Percentiles rank a stretch among this genome's conserved stretches.
phyloP scores from a whole-genome alignment of 92 coral and sea anemone genomes.

The Montipora capitata region DNA sequence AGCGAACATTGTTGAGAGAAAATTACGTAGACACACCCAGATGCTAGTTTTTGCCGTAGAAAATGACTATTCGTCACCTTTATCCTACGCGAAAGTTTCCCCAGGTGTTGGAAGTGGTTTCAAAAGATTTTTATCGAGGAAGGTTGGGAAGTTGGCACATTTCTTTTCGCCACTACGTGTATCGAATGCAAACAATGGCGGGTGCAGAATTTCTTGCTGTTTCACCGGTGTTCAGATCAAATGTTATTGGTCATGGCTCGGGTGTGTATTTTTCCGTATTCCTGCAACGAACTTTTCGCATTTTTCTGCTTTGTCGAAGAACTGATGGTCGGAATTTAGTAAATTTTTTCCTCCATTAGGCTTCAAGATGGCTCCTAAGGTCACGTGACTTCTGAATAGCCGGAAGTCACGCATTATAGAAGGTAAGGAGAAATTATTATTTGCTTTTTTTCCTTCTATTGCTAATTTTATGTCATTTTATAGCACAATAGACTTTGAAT shows the following conservation, averaged over 20 bases:
- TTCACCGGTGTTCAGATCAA: conserved; percentile 19
- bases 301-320: conserved; percentile 24
- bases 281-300: conserved; percentile 32
- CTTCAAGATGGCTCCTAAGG: conserved; percentile 89
- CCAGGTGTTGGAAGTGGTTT: conserved; percentile 24
- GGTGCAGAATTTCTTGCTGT: conserved; percentile 25
- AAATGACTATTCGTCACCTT: background rate
- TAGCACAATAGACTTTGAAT: too few species aligned
- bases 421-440: conserved; percentile 84
- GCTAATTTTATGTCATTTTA: too few species aligned
- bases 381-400: conserved; percentile 78
- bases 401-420: conserved; percentile 58
- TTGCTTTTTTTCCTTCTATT: too few species aligned
- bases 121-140: background rate
- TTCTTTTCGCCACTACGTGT: conserved; percentile 33
- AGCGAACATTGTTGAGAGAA: conserved; percentile 65
- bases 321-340: conserved; percentile 47
- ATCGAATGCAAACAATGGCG: conserved; percentile 63
- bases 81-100: background rate
- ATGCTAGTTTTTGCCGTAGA: conserved; percentile 18
- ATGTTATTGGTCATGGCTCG: conserved; percentile 35
- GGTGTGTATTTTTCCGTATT: conserved; percentile 50
- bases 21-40: conserved; percentile 68
- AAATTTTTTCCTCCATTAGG: conserved; percentile 65
- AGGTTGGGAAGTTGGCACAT: conserved; percentile 45